Evolutionary conservation across 2,797 vertebrate species (phyloP).

Genomic region (Coregonus suidteri): DNA sequence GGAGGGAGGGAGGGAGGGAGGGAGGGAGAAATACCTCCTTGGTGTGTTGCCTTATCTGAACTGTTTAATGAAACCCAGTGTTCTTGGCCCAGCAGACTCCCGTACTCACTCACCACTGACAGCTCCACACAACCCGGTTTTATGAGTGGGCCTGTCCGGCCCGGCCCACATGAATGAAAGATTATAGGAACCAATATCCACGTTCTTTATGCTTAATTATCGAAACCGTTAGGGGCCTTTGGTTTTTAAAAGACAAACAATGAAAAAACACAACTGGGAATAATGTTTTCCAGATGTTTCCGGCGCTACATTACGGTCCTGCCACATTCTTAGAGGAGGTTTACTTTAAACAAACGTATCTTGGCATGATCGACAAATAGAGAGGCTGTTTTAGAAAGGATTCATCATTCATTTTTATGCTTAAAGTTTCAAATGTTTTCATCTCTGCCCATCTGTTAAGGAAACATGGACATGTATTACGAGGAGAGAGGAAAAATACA

Average conservation of each 20-base stretch:
- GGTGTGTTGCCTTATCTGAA: constrained; percentile 36
- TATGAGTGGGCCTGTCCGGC: constrained; percentile 25
- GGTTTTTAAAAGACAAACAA: constrained; percentile 47
- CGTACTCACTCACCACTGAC: constrained; percentile 44
- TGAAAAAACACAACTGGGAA: constrained; percentile 25
- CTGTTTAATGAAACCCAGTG: constrained; percentile 30
- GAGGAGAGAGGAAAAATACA: constrained; percentile 46
- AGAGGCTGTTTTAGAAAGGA: constrained; percentile 44
- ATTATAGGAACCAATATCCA: constrained; percentile 54
- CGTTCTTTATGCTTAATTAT: constrained; percentile 50
- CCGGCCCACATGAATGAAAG: constrained; percentile 45
- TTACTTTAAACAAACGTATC: constrained; percentile 68
- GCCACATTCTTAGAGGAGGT: constrained; percentile 78
- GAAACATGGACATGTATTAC: constrained; percentile 54
- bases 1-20: no score
- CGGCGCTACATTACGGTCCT: constrained; percentile 23
- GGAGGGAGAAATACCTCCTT: constrained; percentile 19
- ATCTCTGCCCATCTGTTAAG: constrained; percentile 60
- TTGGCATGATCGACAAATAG: constrained; percentile 55
- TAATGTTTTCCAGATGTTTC: constrained; percentile 77
- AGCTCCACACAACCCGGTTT: constrained; percentile 36
- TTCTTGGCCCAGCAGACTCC: constrained; percentile 17
- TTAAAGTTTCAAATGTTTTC: constrained; percentile 59
- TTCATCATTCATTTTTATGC: constrained; percentile 74
- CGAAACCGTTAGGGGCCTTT: constrained; percentile 51